Percentiles rank a stretch among this genome's conserved stretches.
Evolutionary conservation across 1,140 invertebrate genomes (phyloP).

Genomic region (Antheraea pernyi): DNA sequence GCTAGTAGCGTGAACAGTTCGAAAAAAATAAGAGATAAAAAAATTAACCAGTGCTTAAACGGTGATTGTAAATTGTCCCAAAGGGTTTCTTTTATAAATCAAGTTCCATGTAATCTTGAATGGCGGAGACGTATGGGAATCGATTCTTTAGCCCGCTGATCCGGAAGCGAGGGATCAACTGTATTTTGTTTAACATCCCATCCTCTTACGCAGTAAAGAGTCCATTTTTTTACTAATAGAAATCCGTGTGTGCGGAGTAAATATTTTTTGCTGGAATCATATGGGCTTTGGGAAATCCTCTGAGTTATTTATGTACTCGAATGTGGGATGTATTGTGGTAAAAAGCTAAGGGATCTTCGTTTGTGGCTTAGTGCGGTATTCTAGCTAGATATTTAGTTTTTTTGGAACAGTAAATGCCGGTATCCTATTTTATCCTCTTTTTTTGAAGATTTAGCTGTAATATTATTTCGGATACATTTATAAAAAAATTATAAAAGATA

Average conservation of each 20-base stretch:
- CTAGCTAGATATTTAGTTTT: neutral
- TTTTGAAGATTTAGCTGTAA: neutral
- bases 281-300: slow-evolving; percentile 5
- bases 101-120: slow-evolving; percentile 30
- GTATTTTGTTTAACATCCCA: slow-evolving; percentile 33
- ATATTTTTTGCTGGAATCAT: slow-evolving; percentile 7
- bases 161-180: slow-evolving; percentile 32
- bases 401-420: neutral
- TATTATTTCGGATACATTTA: no score
- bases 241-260: neutral
- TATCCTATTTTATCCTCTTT: neutral
- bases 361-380: neutral
- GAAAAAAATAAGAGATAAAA: neutral
- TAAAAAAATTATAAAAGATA: no score
- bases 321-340: slow-evolving; percentile 2
- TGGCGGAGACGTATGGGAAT: neutral
- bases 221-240: neutral
- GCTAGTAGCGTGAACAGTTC: no score
- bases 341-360: slow-evolving; percentile 4
- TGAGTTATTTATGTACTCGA: neutral
- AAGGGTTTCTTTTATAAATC: slow-evolving; percentile 31
- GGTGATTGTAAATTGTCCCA: slow-evolving; percentile 32
- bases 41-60: slow-evolving; percentile 3
- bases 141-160: slow-evolving; percentile 28
- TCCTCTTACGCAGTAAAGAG: slow-evolving; percentile 8